phyloP scores from a whole-genome alignment of 2,797 vertebrate genomes.

The Philypnodon macrostomus region DNA sequence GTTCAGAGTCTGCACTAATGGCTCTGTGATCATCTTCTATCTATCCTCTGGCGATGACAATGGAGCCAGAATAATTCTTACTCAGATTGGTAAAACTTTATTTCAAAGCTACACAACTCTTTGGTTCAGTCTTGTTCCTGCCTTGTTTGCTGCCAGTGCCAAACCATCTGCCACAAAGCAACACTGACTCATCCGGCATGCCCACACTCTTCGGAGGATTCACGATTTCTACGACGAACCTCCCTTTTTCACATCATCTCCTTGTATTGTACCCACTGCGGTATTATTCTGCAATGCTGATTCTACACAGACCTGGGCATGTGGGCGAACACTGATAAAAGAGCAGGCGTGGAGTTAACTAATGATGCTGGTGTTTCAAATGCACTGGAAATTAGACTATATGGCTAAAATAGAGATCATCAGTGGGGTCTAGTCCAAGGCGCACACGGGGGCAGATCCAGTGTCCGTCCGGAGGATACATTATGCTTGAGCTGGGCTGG shows the following conservation, averaged over 20 bases:
- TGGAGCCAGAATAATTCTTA: conserved; percentile 4
- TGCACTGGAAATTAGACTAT: background rate
- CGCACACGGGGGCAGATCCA: conserved; percentile 40
- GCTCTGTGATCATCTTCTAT: background rate
- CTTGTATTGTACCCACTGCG: conserved; percentile 14
- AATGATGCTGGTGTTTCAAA: conserved; percentile 4
- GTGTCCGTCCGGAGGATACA: conserved; percentile 30
- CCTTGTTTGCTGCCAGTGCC: conserved; percentile 51
- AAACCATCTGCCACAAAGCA: conserved; percentile 65
- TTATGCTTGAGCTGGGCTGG: conserved; percentile 33
- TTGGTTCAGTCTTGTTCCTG: conserved; percentile 37
- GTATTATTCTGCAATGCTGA: conserved; percentile 20
- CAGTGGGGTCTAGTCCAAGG: conserved; percentile 26
- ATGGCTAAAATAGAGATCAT: conserved; percentile 2
- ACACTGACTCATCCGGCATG: conserved; percentile 56
- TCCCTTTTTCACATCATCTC: conserved; percentile 42
- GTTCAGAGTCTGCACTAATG: background rate
- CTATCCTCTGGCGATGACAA: too few species aligned
- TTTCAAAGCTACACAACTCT: conserved; percentile 20
- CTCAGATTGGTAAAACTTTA: conserved; percentile 9
- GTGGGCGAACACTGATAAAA: conserved; percentile 37
- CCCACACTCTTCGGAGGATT: conserved; percentile 50
- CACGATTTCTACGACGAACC: conserved; percentile 49
- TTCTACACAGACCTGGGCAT: conserved; percentile 24
- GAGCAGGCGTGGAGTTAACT: conserved; percentile 10